Evolutionary conservation across 2,113 vertebrate species (phyloP).

Genomic region (Oreochromis aureus): DNA sequence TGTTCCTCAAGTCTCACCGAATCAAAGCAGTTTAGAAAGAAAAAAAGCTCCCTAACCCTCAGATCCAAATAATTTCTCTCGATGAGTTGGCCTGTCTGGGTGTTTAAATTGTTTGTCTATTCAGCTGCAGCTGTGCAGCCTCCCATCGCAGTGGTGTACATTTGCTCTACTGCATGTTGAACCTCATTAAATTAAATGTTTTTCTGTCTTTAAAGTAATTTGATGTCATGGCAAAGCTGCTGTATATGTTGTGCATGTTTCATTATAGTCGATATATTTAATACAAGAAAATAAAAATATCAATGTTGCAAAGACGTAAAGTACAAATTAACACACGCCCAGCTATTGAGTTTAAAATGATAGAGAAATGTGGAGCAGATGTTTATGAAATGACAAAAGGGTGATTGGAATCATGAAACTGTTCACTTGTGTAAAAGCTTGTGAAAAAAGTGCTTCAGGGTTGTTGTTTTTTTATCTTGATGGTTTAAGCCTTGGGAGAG

Average conservation of each 20-base stretch:
- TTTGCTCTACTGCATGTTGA: neutral
- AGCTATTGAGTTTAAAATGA: neutral
- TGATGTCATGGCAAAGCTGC: neutral
- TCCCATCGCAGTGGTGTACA: neutral
- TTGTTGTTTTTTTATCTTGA: neutral
- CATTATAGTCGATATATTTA: neutral
- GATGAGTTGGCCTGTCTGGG: neutral
- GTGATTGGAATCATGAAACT: neutral
- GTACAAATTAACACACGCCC: neutral
- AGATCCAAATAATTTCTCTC: neutral
- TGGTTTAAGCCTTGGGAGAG: neutral
- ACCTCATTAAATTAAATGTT: neutral
- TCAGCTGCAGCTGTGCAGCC: neutral
- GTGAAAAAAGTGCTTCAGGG: neutral
- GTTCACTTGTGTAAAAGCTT: neutral
- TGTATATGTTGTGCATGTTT: neutral
- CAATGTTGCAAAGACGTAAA: neutral
- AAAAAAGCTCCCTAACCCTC: neutral
- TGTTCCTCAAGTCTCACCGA: accelerated
- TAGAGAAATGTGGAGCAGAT: neutral
- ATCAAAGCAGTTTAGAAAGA: neutral
- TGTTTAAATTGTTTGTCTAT: neutral
- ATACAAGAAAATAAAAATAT: neutral
- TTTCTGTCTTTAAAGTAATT: neutral
- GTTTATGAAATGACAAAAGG: neutral